phyloP scores from a whole-genome alignment of 2,888 invertebrate species.

The Meganola albula region DNA sequence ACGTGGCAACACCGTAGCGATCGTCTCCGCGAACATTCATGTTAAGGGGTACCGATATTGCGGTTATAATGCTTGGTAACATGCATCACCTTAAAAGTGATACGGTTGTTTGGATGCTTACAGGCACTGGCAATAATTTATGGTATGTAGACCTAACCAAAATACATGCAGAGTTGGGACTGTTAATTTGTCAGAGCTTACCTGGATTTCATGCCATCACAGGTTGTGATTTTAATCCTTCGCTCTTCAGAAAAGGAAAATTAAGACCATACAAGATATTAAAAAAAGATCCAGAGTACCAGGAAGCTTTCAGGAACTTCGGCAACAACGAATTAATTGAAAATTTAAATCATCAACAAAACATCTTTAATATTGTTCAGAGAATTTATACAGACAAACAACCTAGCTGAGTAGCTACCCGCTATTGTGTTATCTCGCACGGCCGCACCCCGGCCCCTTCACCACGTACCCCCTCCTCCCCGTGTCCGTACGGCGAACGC shows the following conservation, averaged over 20 bases:
- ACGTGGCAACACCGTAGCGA: no score
- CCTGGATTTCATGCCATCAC: slow-evolving; percentile 21
- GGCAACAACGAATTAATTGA: no score
- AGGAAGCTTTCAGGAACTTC: slow-evolving; percentile 14
- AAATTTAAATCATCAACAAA: no score
- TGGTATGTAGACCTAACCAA: slow-evolving; percentile 11
- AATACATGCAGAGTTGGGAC: slow-evolving; percentile 2
- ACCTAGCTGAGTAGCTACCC: no score
- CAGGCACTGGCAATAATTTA: slow-evolving; percentile 14
- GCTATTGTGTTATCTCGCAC: no score
- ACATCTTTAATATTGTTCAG: no score
- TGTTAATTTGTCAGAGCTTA: slow-evolving; percentile 10
- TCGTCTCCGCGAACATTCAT: no score
- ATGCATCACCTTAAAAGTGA: neutral
- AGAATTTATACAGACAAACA: no score
- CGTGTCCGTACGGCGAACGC: no score
- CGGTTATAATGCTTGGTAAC: neutral
- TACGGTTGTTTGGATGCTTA: neutral
- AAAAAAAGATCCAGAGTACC: slow-evolving; percentile 6
- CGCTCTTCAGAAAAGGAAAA: slow-evolving; percentile 21
- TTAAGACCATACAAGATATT: slow-evolving; percentile 12
- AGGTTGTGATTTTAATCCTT: slow-evolving; percentile 22
- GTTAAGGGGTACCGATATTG: neutral
- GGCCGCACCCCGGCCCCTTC: no score
- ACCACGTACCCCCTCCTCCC: no score